phyloP scores from a whole-genome alignment of 1,140 invertebrate species.

The Lerema accius region DNA sequence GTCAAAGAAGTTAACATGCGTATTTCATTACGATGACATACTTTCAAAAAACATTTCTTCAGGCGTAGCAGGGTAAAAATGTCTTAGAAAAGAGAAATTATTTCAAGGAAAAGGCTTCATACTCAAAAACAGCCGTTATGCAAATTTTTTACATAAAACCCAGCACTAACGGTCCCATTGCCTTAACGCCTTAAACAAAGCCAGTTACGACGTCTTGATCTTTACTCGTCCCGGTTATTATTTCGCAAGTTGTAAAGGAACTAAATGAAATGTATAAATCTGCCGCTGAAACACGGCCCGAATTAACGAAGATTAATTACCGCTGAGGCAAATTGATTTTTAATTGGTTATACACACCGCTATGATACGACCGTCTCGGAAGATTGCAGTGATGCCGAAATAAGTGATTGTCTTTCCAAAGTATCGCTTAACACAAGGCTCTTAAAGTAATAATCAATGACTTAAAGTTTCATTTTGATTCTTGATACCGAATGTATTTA shows the following conservation, averaged over 20 bases:
- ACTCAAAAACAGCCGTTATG: background rate
- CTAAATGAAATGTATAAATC: slow-evolving; percentile 32
- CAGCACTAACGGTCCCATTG: background rate
- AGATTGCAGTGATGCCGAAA: background rate
- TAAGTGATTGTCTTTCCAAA: no score
- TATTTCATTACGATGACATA: no score
- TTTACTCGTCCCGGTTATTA: slow-evolving; percentile 20
- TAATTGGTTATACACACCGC: slow-evolving; percentile 33
- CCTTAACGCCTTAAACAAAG: slow-evolving; percentile 1
- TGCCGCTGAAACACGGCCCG: slow-evolving; percentile 29
- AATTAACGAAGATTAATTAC: slow-evolving; percentile 45
- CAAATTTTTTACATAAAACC: background rate
- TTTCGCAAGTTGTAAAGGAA: slow-evolving; percentile 27
- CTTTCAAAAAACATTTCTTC: no score
- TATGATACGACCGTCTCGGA: slow-evolving; percentile 4
- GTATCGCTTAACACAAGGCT: no score
- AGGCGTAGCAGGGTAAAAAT: no score
- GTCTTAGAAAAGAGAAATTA: no score
- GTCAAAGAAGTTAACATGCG: no score
- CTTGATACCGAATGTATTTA: no score
- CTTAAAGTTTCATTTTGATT: no score
- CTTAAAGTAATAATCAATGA: no score
- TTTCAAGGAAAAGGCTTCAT: background rate
- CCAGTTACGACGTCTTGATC: background rate
- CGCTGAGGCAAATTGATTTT: slow-evolving; percentile 42